These are phyloP conservation scores for Macaca mulatta DNA, from an alignment of 2,113 vertebrate species.

Conservation along the genomic window DNA sequence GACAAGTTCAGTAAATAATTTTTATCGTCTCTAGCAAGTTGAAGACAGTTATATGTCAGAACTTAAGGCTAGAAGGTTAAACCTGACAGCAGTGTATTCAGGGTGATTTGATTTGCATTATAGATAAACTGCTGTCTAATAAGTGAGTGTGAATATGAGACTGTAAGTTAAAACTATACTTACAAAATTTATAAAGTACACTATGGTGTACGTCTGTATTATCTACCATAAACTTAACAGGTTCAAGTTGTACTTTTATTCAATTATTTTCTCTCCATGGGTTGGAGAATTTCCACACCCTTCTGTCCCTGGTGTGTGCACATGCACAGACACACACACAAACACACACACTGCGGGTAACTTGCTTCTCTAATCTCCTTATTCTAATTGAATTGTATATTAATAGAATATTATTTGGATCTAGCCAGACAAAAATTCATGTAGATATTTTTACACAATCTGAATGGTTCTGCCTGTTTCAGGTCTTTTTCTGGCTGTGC, in stretches of 20 bases:
- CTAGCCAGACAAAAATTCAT: not conserved
- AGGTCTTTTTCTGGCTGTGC: not conserved
- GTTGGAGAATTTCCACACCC: not conserved
- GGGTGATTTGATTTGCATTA: not conserved
- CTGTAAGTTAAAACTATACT: not conserved
- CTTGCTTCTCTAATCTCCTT: not conserved
- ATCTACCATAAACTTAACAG: not conserved
- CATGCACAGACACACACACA: not conserved
- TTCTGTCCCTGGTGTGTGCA: not conserved
- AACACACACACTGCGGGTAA: not conserved
- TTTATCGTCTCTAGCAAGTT: not conserved
- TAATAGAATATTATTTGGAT: not conserved
- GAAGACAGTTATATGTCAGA: not conserved
- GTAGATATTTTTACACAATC: not conserved
- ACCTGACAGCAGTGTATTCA: not conserved
- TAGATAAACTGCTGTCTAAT: not conserved
- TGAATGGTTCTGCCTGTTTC: not conserved
- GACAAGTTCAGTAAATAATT: not conserved
- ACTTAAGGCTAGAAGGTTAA: not conserved
- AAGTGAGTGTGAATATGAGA: not conserved
- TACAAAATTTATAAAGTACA: not conserved
- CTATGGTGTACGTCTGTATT: not conserved
- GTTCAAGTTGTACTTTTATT: not conserved
- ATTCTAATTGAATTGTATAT: not conserved
- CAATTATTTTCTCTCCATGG: not conserved